Conservation (phyloP, 2,797 vertebrate species). For the Gymnoscopelus braueri region DNA sequence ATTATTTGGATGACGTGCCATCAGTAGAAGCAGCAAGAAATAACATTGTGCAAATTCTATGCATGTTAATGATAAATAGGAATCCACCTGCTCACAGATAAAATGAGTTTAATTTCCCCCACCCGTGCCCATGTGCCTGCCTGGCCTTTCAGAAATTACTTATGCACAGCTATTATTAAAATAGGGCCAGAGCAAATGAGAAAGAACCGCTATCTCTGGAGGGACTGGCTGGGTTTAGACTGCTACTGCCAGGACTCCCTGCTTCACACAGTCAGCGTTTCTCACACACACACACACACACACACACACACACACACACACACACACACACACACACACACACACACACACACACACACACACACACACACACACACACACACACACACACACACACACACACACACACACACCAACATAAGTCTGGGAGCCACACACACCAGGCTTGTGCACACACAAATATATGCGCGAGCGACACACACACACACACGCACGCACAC, state of each 20-base stretch:
- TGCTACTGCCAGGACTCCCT: conserved; percentile 85
- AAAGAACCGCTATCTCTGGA: conserved; percentile 99
- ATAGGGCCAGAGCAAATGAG: conserved; percentile 99
- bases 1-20: conserved; percentile 99
- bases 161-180: conserved; percentile 99
- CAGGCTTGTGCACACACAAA: too few species aligned
- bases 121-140: conserved; percentile 88
- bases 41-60: conserved; percentile 99
- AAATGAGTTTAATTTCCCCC: conserved; percentile 99
- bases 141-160: conserved; percentile 99
- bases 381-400: too few species aligned
- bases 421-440: too few species aligned
- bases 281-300: conserved; percentile 68
- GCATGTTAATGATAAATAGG: conserved; percentile 99
- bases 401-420: neutral
- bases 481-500: conserved; percentile 62
- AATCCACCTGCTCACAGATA: conserved; percentile 99
- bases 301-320: conserved; percentile 10
- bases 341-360: conserved; percentile 8
- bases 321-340: conserved; percentile 68
- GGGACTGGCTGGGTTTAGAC: conserved; percentile 93
- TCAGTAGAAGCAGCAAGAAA: conserved; percentile 94
- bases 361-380: neutral
- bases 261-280: conserved; percentile 98
- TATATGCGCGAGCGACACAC: neutral